Conservation (phyloP, 2,797 vertebrate genomes). For the Chlorospingus semifuscus region DNA sequence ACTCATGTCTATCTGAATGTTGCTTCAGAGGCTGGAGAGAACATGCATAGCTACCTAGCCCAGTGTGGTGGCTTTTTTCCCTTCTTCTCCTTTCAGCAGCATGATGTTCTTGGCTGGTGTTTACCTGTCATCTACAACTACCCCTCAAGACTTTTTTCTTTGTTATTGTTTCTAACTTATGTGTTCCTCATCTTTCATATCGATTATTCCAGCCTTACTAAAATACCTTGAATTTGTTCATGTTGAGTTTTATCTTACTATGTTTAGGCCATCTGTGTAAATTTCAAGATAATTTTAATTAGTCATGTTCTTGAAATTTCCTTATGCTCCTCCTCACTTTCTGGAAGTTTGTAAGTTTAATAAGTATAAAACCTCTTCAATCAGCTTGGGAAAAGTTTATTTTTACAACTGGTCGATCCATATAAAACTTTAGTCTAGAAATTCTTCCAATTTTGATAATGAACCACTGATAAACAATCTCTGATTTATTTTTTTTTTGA, state of each 20-base stretch:
- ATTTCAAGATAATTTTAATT: neutral
- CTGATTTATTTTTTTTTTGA: fast-evolving
- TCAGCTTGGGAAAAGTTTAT: neutral
- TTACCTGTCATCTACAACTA: neutral
- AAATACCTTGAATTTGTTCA: neutral
- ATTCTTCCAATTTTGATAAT: neutral
- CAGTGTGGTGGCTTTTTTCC: neutral
- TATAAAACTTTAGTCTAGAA: neutral
- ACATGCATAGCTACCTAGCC: fast-evolving
- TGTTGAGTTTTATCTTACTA: neutral
- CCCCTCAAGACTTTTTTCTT: neutral
- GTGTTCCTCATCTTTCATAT: neutral
- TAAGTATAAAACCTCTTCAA: neutral
- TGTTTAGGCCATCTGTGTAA: neutral
- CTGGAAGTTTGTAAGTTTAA: neutral
- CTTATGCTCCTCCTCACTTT: neutral
- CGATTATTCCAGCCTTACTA: neutral
- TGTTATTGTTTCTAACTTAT: neutral
- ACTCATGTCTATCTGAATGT: neutral
- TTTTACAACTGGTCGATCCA: neutral
- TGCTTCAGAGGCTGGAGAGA: neutral
- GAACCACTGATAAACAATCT: neutral
- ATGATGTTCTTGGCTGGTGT: neutral
- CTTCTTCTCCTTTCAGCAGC: neutral
- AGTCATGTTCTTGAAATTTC: neutral